A percentile compares a stretch with the other conserved stretches of the same genome.
phyloP scores from a whole-genome alignment of 2,888 invertebrate species.

The Protophormia terraenovae region DNA sequence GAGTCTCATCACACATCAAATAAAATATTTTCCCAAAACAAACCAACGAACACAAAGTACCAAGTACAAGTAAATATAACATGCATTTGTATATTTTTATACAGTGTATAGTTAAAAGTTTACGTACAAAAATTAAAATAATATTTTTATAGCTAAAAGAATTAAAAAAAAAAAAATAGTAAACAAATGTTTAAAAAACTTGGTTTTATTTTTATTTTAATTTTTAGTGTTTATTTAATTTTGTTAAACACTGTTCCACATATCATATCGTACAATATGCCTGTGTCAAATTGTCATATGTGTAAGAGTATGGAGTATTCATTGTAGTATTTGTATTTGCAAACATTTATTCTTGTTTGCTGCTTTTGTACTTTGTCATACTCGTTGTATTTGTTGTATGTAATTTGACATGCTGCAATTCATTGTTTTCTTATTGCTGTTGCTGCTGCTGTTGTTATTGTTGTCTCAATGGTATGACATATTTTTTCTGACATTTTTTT shows the following conservation, averaged over 20 bases:
- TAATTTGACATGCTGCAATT: constrained; percentile 56
- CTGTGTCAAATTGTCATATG: neutral
- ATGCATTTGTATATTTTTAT: constrained; percentile 1
- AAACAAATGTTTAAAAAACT: no score
- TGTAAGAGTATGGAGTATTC: neutral
- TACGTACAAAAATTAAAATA: no score
- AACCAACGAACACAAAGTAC: neutral
- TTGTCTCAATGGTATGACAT: constrained; percentile 35
- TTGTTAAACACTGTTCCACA: no score
- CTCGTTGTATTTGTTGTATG: constrained; percentile 30
- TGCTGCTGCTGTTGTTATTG: neutral
- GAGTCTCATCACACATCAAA: constrained; percentile 8
- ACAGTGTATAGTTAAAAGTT: neutral
- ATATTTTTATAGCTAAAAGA: no score
- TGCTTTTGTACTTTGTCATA: constrained; percentile 5
- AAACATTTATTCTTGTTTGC: neutral
- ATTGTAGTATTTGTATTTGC: constrained; percentile 41
- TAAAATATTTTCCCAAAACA: constrained; percentile 5
- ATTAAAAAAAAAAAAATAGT: no score
- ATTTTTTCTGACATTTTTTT: neutral
- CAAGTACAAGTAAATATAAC: neutral
- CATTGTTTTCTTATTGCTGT: constrained; percentile 18
- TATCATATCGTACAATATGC: no score
- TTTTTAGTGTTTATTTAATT: no score
- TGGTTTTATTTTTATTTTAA: neutral